Evolutionary conservation across 2,888 invertebrate genomes (phyloP), one percentile per base, ranked within the genome.

Genomic region (Eucera pruinosa): DNA sequence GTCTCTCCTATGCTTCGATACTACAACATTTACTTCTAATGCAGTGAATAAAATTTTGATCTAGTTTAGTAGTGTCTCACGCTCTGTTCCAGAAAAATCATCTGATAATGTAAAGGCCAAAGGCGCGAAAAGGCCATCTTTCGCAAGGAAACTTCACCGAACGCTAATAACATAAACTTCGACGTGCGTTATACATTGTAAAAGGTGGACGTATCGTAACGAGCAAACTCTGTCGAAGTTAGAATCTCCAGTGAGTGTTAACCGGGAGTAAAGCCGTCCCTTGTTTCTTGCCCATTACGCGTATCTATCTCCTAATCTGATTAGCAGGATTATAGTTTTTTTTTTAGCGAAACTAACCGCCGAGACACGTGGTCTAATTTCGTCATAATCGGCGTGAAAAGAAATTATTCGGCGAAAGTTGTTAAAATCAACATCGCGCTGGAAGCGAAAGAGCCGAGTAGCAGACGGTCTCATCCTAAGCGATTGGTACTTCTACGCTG

Each of bases 401-500:
- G 9, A 11, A 48, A 62, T 47, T 58, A 20, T 36, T 41, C 39
- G 25, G 5, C 3, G 23, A 61, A 47, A 60, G 33, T 61, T 55
- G 48, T 67, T 48, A 62, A 47, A 76, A 68, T 39, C 55, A 61
- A 60, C 52, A 43, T 52, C 48, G 7, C 47, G 62, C 61, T 66
- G 36, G 36, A 62, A 73, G 58, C 72, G 68, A 52, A 69, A 48
- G 55, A 61, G 36, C 47, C 68, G 45, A 39, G 55, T 39, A 57
- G 47, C n/a, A 55, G 74, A 67, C 61, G 68, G 69, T 76, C 81
- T 74, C 82, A 55, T 86, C 79, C 77, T 72, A 78, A 78, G 67
- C 65, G 75, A 83, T 83, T 74, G 83, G 67, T 83, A 81, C 81
- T 85, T 83, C 75, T 77, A 66, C 60, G 30, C 73, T 76, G 62